Evolutionary conservation across 2,113 vertebrate genomes (phyloP), one percentile per base, ranked within the genome.

Genomic region (Gymnogyps californianus): DNA sequence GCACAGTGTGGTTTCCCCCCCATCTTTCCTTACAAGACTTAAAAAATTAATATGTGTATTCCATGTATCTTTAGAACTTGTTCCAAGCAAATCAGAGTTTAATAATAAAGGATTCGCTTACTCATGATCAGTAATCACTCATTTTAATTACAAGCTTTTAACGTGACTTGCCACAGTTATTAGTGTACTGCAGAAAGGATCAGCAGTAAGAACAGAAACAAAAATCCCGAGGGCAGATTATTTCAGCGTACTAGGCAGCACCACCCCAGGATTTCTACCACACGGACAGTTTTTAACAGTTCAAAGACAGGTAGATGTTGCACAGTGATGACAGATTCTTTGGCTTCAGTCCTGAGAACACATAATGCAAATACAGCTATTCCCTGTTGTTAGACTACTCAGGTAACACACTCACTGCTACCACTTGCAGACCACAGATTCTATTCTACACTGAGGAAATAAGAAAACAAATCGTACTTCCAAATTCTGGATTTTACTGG

Each of bases 261-360:
- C 75, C 71, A 86, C 66, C 46, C 62, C 49, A 15, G 70, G 71
- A 85, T 49, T 89, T 65, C 57, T 40, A 79, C 44, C 74, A 64
- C 92, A 82, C 0, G 12, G 79, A n/a, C 20, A 42, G 58, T 18
- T 93, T 75, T 69, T 67, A 96, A 84, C 70, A 83, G 82, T 59
- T 89, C 44, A 47, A 74, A 95, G 71, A 65, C 92, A 96, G 90
- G 96, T 91, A 69, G 52, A 72, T 36, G 78, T 64, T 95, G 81
- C 70, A 65, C 52, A 42, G 70, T 1, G 54, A 85, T 72, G 87
- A 95, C 83, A 89, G 77, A 64, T 51, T 32, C 89, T 46, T 69
- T 94, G 76, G 91, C 91, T 92, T 19, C 47, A 36, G 70, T 75
- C 90, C 94, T 38, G 40, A 92, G 62, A 71, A 79, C 40, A 90